Percentiles rank a stretch among this genome's conserved stretches.
phyloP scores from a whole-genome alignment of 2,797 vertebrate species.

The Crenichthys baileyi region DNA sequence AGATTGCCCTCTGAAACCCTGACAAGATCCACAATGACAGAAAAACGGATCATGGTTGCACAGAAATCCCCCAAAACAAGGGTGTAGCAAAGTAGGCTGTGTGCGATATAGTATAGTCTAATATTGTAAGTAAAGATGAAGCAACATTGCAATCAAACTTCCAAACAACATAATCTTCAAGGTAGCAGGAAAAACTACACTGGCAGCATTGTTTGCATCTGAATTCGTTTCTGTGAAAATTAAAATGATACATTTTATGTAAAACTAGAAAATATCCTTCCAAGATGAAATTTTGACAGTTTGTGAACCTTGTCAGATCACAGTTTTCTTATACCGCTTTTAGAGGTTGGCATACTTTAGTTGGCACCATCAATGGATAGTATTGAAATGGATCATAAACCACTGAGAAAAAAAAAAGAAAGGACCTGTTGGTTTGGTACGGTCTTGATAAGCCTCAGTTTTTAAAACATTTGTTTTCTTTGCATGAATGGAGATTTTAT shows the following conservation, averaged over 20 bases:
- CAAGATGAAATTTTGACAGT: neutral
- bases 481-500: neutral
- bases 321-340: neutral
- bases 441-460: neutral
- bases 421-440: neutral
- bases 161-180: neutral
- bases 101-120: neutral
- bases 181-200: neutral
- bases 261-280: neutral
- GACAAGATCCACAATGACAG: conserved; percentile 42
- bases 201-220: neutral
- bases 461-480: neutral
- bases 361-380: neutral
- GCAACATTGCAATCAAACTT: no score
- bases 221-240: neutral
- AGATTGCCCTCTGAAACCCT: conserved; percentile 41
- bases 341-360: neutral
- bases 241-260: neutral
- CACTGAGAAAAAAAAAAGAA: neutral
- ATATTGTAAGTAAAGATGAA: neutral
- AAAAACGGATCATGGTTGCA: conserved; percentile 24
- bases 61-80: conserved; percentile 1
- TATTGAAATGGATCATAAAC: neutral
- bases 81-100: neutral
- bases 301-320: neutral